Evolutionary conservation across 2,113 vertebrate species (phyloP).

Genomic region (Hyla sarda): DNA sequence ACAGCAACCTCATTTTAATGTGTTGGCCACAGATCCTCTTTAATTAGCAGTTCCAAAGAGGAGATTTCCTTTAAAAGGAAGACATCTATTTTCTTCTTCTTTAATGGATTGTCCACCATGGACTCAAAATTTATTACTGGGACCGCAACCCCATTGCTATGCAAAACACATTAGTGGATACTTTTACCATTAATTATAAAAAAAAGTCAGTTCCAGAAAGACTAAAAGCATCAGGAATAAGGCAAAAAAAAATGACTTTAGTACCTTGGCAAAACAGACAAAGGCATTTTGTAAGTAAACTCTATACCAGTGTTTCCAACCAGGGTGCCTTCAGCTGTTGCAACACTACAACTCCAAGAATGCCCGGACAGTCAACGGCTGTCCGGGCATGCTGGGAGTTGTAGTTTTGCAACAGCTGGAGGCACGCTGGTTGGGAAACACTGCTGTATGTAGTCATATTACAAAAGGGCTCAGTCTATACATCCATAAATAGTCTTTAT

Average conservation of each 20-base stretch:
- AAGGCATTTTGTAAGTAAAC: too few relatives aligned
- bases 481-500: background rate
- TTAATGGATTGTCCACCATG: background rate
- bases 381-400: too few relatives aligned
- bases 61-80: background rate
- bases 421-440: too few relatives aligned
- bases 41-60: background rate
- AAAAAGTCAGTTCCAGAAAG: background rate
- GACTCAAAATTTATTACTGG: background rate
- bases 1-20: too few relatives aligned
- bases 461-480: background rate
- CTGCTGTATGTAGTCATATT: too few relatives aligned
- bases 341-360: too few relatives aligned
- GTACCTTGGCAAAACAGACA: background rate
- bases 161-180: background rate
- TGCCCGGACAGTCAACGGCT: too few relatives aligned
- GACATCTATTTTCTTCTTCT: background rate
- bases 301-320: too few relatives aligned
- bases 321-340: too few relatives aligned
- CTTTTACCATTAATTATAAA: conserved; percentile 7
- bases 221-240: background rate
- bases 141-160: background rate
- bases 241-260: background rate
- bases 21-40: too few relatives aligned
- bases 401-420: too few relatives aligned